Conservation (phyloP, 1,140 invertebrate species). For the Atta cephalotes region DNA sequence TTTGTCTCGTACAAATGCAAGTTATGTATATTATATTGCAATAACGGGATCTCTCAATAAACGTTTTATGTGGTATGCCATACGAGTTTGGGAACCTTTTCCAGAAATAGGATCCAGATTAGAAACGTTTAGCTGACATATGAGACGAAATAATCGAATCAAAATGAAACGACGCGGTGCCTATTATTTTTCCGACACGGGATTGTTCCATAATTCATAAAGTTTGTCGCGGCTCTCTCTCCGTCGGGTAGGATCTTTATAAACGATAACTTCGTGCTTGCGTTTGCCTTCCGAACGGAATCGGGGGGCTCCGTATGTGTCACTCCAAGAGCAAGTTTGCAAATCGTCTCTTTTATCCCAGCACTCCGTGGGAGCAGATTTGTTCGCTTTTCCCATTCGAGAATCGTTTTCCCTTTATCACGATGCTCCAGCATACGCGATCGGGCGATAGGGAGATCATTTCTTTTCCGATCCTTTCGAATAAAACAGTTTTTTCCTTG, state of each 20-base stretch:
- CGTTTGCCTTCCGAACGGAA: constrained; percentile 58
- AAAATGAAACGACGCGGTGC: constrained; percentile 13
- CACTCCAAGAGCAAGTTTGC: constrained; percentile 65
- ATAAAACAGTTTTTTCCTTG: constrained; percentile 61
- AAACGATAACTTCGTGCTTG: constrained; percentile 66
- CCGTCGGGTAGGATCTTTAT: constrained; percentile 39
- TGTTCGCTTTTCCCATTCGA: constrained; percentile 65
- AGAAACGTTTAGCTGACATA: constrained; percentile 22
- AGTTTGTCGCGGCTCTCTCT: constrained; percentile 47
- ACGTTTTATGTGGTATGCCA: neutral
- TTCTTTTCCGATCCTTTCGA: constrained; percentile 54
- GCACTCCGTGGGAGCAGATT: constrained; percentile 69
- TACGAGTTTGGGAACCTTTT: neutral
- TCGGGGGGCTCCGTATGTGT: constrained; percentile 28
- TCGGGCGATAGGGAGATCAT: constrained; percentile 70
- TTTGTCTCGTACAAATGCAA: neutral
- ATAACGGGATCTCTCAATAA: neutral
- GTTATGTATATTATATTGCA: neutral
- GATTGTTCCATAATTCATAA: constrained; percentile 63
- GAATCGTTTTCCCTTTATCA: constrained; percentile 34
- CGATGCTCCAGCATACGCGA: constrained; percentile 63
- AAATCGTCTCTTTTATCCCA: constrained; percentile 74
- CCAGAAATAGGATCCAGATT: constrained; percentile 33
- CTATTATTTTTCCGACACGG: constrained; percentile 46
- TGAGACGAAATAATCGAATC: constrained; percentile 12